phyloP scores from a whole-genome alignment of 2,797 vertebrate genomes.

The Mycteria americana region DNA sequence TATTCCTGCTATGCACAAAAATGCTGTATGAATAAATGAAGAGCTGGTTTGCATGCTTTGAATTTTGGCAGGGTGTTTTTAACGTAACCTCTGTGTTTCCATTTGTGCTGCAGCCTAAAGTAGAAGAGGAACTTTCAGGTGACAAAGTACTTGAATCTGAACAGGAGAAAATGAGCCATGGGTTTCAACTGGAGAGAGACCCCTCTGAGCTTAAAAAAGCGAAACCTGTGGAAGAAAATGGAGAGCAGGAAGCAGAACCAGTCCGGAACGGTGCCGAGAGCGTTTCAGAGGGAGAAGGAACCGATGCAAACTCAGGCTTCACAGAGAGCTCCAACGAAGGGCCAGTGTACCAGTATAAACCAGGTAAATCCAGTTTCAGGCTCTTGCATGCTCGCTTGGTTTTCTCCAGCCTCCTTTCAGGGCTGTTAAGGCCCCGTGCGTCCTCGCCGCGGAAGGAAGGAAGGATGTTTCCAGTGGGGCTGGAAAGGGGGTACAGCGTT shows the following conservation, averaged over 20 bases:
- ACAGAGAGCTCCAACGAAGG: constrained; percentile 77
- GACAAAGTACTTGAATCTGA: constrained; percentile 78
- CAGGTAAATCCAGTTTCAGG: constrained; percentile 76
- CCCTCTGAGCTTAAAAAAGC: constrained; percentile 43
- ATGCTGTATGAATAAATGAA: background rate
- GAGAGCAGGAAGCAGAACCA: constrained; percentile 82
- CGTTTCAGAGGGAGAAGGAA: constrained; percentile 82
- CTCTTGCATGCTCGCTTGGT: background rate
- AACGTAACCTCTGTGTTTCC: background rate
- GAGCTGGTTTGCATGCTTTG: fast-evolving
- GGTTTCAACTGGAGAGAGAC: constrained; percentile 59
- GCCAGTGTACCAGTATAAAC: constrained; percentile 73
- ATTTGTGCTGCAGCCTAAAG: constrained; percentile 72
- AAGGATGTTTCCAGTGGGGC: background rate
- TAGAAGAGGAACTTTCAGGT: constrained; percentile 74
- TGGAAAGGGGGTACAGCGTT: fast-evolving
- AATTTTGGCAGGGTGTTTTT: background rate
- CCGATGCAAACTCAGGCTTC: constrained; percentile 72
- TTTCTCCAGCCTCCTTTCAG: background rate
- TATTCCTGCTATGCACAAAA: background rate
- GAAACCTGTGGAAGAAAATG: constrained; percentile 84
- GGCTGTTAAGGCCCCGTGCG: fast-evolving
- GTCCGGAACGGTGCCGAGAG: constrained; percentile 88
- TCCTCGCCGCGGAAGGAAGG: fast-evolving
- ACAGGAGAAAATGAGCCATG: constrained; percentile 66